phyloP scores from a whole-genome alignment of 1,140 invertebrate species.

The Amphibalanus amphitrite region DNA sequence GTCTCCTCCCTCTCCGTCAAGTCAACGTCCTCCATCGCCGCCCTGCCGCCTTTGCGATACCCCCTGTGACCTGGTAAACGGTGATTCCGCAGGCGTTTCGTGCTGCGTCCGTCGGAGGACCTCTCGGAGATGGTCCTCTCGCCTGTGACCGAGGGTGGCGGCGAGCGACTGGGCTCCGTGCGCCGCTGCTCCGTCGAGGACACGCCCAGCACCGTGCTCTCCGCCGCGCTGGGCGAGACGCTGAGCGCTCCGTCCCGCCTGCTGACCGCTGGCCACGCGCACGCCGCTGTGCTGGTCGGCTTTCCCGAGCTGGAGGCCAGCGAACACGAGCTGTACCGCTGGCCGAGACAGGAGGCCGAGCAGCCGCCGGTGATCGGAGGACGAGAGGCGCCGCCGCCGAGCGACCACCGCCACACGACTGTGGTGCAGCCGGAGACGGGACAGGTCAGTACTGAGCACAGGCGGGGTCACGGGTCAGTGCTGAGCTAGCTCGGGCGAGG shows the following conservation, averaged over 20 bases:
- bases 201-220: constrained; percentile 11
- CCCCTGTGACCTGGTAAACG: no score
- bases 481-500: no score
- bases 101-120: constrained; percentile 3
- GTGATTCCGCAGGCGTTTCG: not conserved
- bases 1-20: no score
- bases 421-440: constrained; percentile 28
- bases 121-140: not conserved
- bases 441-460: constrained; percentile 23
- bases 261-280: constrained; percentile 26
- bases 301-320: constrained; percentile 34
- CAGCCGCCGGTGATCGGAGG: not conserved
- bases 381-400: no score
- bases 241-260: constrained; percentile 34
- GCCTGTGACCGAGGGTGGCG: not conserved
- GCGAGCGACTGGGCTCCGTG: not conserved
- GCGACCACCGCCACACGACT: constrained; percentile 6
- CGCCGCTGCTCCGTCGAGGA: not conserved
- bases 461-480: no score
- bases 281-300: constrained; percentile 32
- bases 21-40: no score
- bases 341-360: constrained; percentile 18
- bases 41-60: no score
- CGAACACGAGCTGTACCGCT: constrained; percentile 21
- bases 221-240: constrained; percentile 22